These are phyloP conservation scores for Drosophila putrida DNA, from an alignment of 2,888 invertebrate genomes.

Conservation along the genomic window DNA sequence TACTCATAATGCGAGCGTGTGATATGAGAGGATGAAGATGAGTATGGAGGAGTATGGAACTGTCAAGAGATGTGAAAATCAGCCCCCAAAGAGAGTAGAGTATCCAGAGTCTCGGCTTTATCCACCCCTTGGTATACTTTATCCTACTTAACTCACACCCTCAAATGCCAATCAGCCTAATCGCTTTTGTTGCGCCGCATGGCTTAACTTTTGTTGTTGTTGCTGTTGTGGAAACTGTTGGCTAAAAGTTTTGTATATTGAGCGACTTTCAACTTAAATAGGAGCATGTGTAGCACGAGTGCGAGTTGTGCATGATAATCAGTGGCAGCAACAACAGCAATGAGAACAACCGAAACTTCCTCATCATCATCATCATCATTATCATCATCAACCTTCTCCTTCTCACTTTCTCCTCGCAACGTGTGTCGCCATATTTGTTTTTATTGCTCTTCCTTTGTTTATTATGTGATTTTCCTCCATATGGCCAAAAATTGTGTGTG, in stretches of 20 bases:
- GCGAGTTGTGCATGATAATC: constrained; percentile 73
- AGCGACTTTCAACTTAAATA: constrained; percentile 58
- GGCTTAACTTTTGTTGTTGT: constrained; percentile 77
- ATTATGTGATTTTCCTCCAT: constrained; percentile 78
- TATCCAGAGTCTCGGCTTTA: constrained; percentile 8
- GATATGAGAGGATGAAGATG: constrained; percentile 45
- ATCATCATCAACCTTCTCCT: constrained; percentile 9
- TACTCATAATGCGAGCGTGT: constrained; percentile 80
- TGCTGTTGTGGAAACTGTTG: constrained; percentile 16
- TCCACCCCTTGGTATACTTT: constrained; percentile 1
- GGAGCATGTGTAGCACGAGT: constrained; percentile 64
- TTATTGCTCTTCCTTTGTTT: constrained; percentile 80
- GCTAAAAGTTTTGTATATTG: constrained; percentile 56
- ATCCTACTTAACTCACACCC: constrained; percentile 20
- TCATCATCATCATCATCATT: constrained; percentile 25
- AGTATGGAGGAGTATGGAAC: background rate
- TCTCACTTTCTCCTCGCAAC: constrained; percentile 23
- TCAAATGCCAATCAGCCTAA: constrained; percentile 76
- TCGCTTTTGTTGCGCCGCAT: constrained; percentile 83
- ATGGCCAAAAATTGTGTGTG: constrained; percentile 60
- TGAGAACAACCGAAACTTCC: constrained; percentile 11
- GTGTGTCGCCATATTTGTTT: constrained; percentile 80
- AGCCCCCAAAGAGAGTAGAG: constrained; percentile 5
- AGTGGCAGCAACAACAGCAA: constrained; percentile 29
- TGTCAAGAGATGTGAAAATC: constrained; percentile 22